A percentile compares a stretch with the other conserved stretches of the same genome.
Evolutionary conservation across 2,797 vertebrate genomes (phyloP).

Genomic region (Periophthalmus magnuspinnatus): DNA sequence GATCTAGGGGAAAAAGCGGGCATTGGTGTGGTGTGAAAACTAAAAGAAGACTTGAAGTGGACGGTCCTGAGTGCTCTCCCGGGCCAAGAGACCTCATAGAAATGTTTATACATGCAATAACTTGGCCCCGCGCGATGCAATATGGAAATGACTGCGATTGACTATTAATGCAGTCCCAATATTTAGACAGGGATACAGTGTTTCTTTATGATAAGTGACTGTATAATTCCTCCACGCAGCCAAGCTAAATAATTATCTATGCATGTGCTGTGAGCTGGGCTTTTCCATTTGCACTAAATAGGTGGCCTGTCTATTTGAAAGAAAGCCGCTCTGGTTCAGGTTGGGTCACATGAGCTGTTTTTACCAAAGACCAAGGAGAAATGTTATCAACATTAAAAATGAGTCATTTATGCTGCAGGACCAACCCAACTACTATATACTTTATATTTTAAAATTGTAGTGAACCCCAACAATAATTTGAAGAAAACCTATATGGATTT

Average conservation of each 20-base stretch:
- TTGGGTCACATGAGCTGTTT: slow-evolving; percentile 7
- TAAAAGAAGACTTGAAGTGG: slow-evolving; percentile 31
- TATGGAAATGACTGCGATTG: slow-evolving; percentile 57
- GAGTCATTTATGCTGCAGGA: not conserved
- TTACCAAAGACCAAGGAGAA: not conserved
- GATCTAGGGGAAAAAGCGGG: slow-evolving; percentile 12
- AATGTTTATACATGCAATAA: slow-evolving; percentile 27
- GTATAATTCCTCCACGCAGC: slow-evolving; percentile 36
- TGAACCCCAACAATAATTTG: no score
- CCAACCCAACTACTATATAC: not conserved
- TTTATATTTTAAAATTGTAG: not conserved
- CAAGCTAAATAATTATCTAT: slow-evolving; percentile 39
- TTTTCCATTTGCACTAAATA: slow-evolving; percentile 24
- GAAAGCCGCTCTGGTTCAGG: slow-evolving; percentile 9
- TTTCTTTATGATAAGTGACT: slow-evolving; percentile 49
- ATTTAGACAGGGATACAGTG: slow-evolving; percentile 54
- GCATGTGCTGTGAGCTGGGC: slow-evolving; percentile 28
- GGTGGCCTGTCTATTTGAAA: slow-evolving; percentile 25
- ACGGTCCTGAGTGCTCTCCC: slow-evolving; percentile 37
- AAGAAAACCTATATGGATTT: no score
- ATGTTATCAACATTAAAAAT: not conserved
- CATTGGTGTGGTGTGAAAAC: slow-evolving; percentile 49
- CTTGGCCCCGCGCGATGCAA: slow-evolving; percentile 36
- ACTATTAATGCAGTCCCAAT: slow-evolving; percentile 64
- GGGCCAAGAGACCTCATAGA: slow-evolving; percentile 31